Base-by-base conservation (phyloP, 1,140 invertebrate species). In the Parapsyche elsis region DNA sequence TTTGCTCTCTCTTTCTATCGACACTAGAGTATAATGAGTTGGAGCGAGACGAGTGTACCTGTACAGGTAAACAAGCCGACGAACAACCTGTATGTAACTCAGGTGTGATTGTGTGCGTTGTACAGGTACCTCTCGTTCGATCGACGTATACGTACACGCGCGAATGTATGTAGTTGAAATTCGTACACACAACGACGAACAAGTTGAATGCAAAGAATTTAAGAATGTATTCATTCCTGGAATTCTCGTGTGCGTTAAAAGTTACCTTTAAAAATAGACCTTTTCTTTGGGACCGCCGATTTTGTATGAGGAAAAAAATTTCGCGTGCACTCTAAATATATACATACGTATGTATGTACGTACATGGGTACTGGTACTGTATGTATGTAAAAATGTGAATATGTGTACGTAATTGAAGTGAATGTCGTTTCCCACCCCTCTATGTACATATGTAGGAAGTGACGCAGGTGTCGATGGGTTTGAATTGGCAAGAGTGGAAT, bases 31-130 rank as follows among this genome's bases (percentile, higher is more conserved):
- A 44, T 1, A n/a, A n/a, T n/a, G n/a, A n/a, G 26, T 9, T 5
- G 0, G 57, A 77, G 23, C 5, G 75, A 21, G 75, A 77, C 44
- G 21, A 59, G 0, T 10, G 21, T 75, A 75, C 9, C 2, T 16
- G 24, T 24, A 53, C 73, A 75, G 53, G 73, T 64, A 77, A 21
- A 64, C 16, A 9, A 26, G 30, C n/a, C 10, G 10, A 1, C 10
- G 12, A 57, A 57, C 46, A 44, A 77, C 26, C 57, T 53, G 26
- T 53, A 53, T 26, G 21, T 53, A 57, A 45, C n/a, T 16, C 71
- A 12, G 44, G 1, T n/a, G 74, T 59, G 74, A 49, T 0, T 19
- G 74, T 76, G 74, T 59, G 53, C 19, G 49, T n/a, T 76, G 53
- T 16, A 71, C 24, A 71, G 24, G 67, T 71, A 71, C 19, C 49